Base-by-base conservation (phyloP, 2,888 invertebrate genomes). In the Macrosoma leucophasiata region DNA sequence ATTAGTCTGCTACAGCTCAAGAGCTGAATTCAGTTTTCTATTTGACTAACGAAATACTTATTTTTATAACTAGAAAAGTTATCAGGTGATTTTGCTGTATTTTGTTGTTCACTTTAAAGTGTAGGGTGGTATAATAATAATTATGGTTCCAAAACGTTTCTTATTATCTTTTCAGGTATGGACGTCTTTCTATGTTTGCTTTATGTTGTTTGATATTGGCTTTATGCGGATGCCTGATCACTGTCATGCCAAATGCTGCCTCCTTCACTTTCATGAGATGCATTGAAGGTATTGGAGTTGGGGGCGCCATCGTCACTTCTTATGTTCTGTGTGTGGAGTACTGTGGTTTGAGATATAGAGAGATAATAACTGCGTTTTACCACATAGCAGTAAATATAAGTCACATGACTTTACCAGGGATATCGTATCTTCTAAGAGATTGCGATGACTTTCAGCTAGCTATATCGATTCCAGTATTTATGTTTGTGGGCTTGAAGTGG, bases 241-340 rank as follows among this genome's bases (percentile, higher is more conserved):
- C 45, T 19, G 21, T 50, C 0, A 73, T 74, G 74, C 73, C 76
- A 0, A 55, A 51, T 0, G 43, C 50, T 2, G 27, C 44, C 2
- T 25, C 58, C 0, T 74, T 59, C 31, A 64, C 54, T n/a, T 34
- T 64, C 26, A 68, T 73, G 55, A 57, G 76, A 2, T 60, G 56
- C 21, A 32, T 78, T 1, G 73, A 79, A 55, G 78, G 79, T 2
- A 41, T 70, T 0, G 74, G 74, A 0, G 44, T 58, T 0, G 78
- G 76, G 0, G 78, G 77, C 0, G 53, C 67, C 2, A 58, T 78
- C 4, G 70, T 79, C n/a, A 68, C 70, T 1, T 49, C 61, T 3
- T 79, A 62, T 37, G 78, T 78, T 1, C 47, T 74, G 2, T 56
- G 62, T 23, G 54, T 77, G 0, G 78, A 79, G 45, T 75, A 67